Evolutionary conservation across 2,113 vertebrate species (phyloP).

Genomic region (Pygoscelis antarcticus): DNA sequence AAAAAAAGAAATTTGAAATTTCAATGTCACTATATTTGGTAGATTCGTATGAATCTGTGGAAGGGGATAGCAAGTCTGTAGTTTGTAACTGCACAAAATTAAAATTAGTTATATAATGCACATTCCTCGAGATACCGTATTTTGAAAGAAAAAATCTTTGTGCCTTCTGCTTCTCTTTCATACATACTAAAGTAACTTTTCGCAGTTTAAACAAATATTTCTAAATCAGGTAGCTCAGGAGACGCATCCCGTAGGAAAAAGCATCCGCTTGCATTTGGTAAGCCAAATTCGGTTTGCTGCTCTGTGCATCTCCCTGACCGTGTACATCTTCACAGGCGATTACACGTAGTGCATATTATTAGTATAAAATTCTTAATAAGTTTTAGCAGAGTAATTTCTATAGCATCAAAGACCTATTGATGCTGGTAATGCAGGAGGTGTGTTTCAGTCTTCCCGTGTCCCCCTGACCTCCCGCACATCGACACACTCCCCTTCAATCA

Average conservation of each 20-base stretch:
- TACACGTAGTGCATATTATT: rapidly evolving
- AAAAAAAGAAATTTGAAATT: conserved; percentile 26
- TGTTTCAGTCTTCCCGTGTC: conserved; percentile 27
- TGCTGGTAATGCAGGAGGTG: not conserved
- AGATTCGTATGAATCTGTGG: not conserved
- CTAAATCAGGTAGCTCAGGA: not conserved
- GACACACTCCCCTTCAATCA: conserved; percentile 38
- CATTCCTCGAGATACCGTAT: conserved; percentile 5
- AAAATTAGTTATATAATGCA: conserved; percentile 6
- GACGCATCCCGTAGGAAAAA: not conserved
- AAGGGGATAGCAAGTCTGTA: not conserved
- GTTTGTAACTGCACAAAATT: not conserved
- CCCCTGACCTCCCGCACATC: conserved; percentile 15
- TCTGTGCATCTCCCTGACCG: not conserved
- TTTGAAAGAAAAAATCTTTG: conserved; percentile 18
- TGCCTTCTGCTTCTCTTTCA: not conserved
- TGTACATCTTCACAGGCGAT: not conserved
- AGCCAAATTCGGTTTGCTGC: not conserved
- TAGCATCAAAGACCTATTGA: not conserved
- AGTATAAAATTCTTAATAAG: not conserved
- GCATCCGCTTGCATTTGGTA: not conserved
- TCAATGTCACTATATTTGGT: conserved; percentile 19
- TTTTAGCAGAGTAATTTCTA: conserved; percentile 26
- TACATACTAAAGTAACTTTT: not conserved
- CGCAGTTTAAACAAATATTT: not conserved